A percentile compares a stretch with the other conserved stretches of the same genome.
These are phyloP conservation scores for Poeciliopsis presidionis DNA, from an alignment of 2,797 vertebrate genomes.

Conservation along the genomic window DNA sequence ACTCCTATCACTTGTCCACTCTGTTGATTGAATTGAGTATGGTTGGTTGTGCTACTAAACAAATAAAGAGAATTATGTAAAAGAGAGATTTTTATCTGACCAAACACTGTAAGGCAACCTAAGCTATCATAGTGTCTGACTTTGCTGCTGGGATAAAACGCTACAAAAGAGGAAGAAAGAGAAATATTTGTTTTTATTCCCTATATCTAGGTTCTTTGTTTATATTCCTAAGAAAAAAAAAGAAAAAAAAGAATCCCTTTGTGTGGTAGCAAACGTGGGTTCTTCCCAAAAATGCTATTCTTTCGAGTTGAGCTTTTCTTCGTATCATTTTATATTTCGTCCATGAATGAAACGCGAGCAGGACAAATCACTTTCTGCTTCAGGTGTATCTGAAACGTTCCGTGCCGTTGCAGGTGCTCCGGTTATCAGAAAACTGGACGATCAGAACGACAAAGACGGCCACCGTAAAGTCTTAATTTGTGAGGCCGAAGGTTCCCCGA, in stretches of 20 bases:
- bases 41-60: background rate
- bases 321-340: background rate
- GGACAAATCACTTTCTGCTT: conserved; percentile 16
- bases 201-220: background rate
- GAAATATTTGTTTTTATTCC: background rate
- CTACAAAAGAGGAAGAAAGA: background rate
- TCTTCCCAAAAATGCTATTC: background rate
- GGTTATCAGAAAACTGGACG: conserved; percentile 85
- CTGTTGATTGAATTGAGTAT: background rate
- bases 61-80: background rate
- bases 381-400: conserved; percentile 38
- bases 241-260: background rate
- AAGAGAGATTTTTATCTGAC: background rate
- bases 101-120: background rate
- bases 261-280: background rate
- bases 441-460: conserved; percentile 80
- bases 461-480: conserved; percentile 88
- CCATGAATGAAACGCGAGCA: conserved; percentile 1
- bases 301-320: background rate
- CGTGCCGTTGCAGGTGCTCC: conserved; percentile 85
- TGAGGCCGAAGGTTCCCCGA: conserved; percentile 92
- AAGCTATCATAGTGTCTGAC: background rate
- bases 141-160: background rate
- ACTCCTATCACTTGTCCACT: background rate
- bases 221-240: background rate